Evolutionary conservation across 1,140 invertebrate genomes (phyloP), one percentile per base, ranked within the genome.

Genomic region (Ips nitidus): DNA sequence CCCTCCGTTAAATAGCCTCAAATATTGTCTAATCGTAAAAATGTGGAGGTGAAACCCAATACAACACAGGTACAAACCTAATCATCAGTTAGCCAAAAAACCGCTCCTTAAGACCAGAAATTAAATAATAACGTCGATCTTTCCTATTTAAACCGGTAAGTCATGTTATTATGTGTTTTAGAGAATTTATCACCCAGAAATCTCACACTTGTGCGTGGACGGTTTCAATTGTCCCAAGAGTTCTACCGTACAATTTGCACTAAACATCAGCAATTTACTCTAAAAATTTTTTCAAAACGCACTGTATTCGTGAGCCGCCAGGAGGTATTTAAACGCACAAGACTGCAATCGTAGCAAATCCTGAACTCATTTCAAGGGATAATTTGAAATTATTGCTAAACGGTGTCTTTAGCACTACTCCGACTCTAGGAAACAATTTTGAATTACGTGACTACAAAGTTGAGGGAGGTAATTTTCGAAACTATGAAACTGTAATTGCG

Each of bases 251-350:
- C 68, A 70, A 70, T 68, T 68, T 68, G 38, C 38, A 36, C 42
- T 53, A 68, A 61, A 38, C 41, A 45, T 50, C 6, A 58, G 36
- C 52, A 60, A 61, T 68, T 68, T 68, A 38, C 56, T 52, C 50
- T 36, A 64, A 55, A 52, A 50, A 37, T 58, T 59, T 59, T 22
- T 22, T 22, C 22, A 22, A 22, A 47, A 22, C 66, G 57, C 61
- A 55, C 45, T 61, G 66, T 36, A 56, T 68, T 60, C 66, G 66
- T 68, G 66, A 39, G 58, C 50, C 42, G 66, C 66, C 66, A 55
- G 45, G 61, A 56, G 66, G 57, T 66, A 50, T 55, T 7, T 47
- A 57, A 50, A 66, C 37, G 64, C 53, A 37, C 40, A 7, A 55
- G 64, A 22, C 52, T 66, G 36, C 52, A 66, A 66, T 66, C 47